Percentiles rank a stretch among this genome's conserved stretches.
These are phyloP conservation scores for Tangara arthus DNA, from an alignment of 2,797 vertebrate genomes.

Conservation along the genomic window DNA sequence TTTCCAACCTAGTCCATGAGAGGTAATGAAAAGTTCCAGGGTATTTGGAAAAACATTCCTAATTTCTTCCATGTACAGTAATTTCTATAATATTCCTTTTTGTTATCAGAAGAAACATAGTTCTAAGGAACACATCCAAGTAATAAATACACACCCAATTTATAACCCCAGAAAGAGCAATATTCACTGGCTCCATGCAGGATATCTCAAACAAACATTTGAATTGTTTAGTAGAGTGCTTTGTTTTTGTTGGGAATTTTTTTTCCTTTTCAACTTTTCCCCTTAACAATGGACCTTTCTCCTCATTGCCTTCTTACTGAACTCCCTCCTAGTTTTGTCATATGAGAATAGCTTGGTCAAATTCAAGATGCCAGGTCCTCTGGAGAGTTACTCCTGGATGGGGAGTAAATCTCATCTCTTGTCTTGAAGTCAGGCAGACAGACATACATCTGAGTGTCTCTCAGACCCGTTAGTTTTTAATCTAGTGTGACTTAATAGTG, in stretches of 20 bases:
- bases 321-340: not conserved
- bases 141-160: not conserved
- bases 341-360: not conserved
- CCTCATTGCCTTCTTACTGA: not conserved
- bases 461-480: not conserved
- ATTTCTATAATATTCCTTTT: not conserved
- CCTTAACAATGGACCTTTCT: not conserved
- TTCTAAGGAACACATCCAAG: not conserved
- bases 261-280: not conserved
- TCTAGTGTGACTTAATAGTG: not conserved
- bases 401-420: not conserved
- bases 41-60: not conserved
- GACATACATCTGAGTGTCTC: not conserved
- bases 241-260: not conserved
- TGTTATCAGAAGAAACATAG: not conserved
- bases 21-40: not conserved
- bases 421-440: not conserved
- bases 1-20: not conserved
- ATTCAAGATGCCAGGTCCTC: not conserved
- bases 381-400: not conserved
- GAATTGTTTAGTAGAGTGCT: not conserved
- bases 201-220: not conserved
- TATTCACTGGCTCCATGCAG: not conserved
- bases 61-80: not conserved
- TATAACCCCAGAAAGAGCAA: not conserved